Base-by-base conservation (phyloP, 2,113 vertebrate genomes). In the Nothoprocta pentlandii region DNA sequence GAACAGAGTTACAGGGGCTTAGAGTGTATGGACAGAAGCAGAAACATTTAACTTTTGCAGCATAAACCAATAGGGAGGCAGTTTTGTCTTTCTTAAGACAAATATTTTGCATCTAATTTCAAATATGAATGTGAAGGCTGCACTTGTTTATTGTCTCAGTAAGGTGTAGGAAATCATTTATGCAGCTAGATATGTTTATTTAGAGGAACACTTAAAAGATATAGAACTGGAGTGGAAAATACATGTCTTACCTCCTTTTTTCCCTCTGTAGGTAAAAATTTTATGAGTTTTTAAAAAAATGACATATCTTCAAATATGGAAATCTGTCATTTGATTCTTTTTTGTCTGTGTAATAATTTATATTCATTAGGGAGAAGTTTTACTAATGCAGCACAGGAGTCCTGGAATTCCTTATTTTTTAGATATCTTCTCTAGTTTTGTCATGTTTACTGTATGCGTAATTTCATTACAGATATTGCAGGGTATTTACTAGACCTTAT, bases 31-130 rank as follows among this genome's bases (percentile, higher is more conserved):
- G 49, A 73, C 47, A 42, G 83, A 62, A 95, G 80, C 28, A 89
- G 23, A 86, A 92, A 84, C 76, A 41, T 8, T 86, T 15, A 58
- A 66, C 93, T 88, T 89, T 94, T 16, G 47, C 62, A 80, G 56
- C 66, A 70, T 71, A 89, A 85, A 51, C 41, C 49, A 70, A 46
- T 8, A 67, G 42, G 39, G 63, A 96, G 51, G 39, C 47, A 77
- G 49, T 93, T 44, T 78, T 76, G 30, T 84, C 61, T n/a, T 94
- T 77, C 46, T 91, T 36, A n/a, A 64, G 47, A 25, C 10, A 62
- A 51, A 30, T 87, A 36, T 86, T 80, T 92, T 87, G 75, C 34
- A 67, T 82, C 32, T 68, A 58, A 87, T 94, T 89, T 87, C 28
- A 82, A 61, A 78, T 23, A 6, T 64, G 80, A 66, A 51, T 95